Percentiles rank a stretch among this genome's conserved stretches.
phyloP scores from a whole-genome alignment of 2,888 invertebrate species.

The Spilarctia lutea region DNA sequence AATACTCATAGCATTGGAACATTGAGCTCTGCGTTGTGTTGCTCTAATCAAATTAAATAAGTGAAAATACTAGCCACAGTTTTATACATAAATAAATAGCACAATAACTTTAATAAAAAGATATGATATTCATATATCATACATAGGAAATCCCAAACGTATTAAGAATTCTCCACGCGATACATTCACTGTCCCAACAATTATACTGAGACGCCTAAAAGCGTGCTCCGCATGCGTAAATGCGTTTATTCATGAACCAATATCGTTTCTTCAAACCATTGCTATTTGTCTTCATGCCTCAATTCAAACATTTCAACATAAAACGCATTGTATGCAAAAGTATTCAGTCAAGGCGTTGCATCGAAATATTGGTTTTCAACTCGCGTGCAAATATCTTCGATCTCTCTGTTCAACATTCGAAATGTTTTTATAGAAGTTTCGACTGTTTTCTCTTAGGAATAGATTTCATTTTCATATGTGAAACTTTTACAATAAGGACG shows the following conservation, averaged over 20 bases:
- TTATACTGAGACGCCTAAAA: slow-evolving; percentile 56
- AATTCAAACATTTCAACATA: slow-evolving; percentile 29
- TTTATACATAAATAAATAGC: background rate
- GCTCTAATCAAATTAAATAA: background rate
- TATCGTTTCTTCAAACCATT: slow-evolving; percentile 31
- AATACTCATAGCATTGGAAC: too few species aligned
- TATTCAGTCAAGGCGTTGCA: slow-evolving; percentile 28
- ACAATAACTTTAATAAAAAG: slow-evolving; percentile 42
- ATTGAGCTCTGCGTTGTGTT: too few species aligned
- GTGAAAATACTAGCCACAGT: background rate
- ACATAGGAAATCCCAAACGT: slow-evolving; percentile 44
- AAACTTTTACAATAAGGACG: slow-evolving; percentile 23
- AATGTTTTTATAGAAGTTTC: slow-evolving; percentile 42
- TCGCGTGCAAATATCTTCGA: slow-evolving; percentile 70
- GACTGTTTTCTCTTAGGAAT: slow-evolving; percentile 37
- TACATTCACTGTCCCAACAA: slow-evolving; percentile 56
- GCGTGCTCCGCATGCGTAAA: slow-evolving; percentile 52
- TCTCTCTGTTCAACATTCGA: slow-evolving; percentile 53
- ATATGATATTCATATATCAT: slow-evolving; percentile 42
- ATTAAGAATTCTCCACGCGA: slow-evolving; percentile 55
- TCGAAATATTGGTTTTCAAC: slow-evolving; percentile 51
- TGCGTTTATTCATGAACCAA: slow-evolving; percentile 17
- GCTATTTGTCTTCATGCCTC: slow-evolving; percentile 34
- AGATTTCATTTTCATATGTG: slow-evolving; percentile 35
- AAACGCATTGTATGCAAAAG: slow-evolving; percentile 40